Evolutionary conservation across 2,888 invertebrate species (phyloP), one percentile per base, ranked within the genome.

Genomic region (Acrobasis suavella): DNA sequence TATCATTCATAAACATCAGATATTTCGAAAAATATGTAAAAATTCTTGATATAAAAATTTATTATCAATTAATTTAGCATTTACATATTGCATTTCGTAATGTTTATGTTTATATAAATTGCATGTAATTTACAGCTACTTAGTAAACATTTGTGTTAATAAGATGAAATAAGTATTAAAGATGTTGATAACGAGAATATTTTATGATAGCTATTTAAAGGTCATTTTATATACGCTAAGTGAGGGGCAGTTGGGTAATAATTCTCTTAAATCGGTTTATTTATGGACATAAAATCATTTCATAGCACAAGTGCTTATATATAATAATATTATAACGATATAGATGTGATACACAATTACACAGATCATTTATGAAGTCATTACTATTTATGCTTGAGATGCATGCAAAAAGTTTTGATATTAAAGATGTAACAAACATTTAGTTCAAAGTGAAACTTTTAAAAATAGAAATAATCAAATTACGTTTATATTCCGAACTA

Each of bases 201-300:
- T n/a, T 52, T 52, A 52, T 51, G 16, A 51, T 14, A 37, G 37
- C 22, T n/a, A 52, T 32, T n/a, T 32, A n/a, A 32, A 52, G 52
- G 32, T 52, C 52, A 52, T 32, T 8, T 32, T 32, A 32, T 32
- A 32, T 7, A 52, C 32, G 14, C 14, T 14, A 52, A n/a, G 22
- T 9, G 5, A 51, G 1, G 51, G 17, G 51, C 32, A 52, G 37
- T 52, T 32, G n/a, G 5, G n/a, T 32, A 14, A 32, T 52, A 52
- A 52, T n/a, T 32, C 32, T 32, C 12, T 14, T 14, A 32, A 32
- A 52, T 32, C 52, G n/a, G 32, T 42, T 56, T 56, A 39, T 38
- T 56, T 16, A 39, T 55, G 55, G 38, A 37, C 38, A 56, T 55
- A 38, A 56, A 56, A 16, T 39, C 15, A 9, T 56, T 15, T 16